These are phyloP conservation scores for Periophthalmus magnuspinnatus DNA, from an alignment of 2,797 vertebrate genomes.

Conservation along the genomic window DNA sequence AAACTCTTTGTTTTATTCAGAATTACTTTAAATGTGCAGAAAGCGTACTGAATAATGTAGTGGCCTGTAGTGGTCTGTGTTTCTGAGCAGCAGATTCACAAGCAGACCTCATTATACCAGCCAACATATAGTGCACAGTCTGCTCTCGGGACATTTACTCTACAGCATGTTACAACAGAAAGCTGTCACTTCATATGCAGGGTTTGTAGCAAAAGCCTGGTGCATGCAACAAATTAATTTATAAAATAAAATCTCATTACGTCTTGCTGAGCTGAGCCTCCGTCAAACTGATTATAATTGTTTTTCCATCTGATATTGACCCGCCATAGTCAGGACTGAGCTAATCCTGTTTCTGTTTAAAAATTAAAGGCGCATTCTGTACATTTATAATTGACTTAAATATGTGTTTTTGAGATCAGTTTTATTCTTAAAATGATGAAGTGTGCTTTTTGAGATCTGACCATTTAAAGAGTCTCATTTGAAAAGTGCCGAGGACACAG, in stretches of 20 bases:
- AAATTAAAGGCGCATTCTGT: constrained; percentile 45
- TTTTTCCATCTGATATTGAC: constrained; percentile 47
- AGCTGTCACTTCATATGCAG: constrained; percentile 30
- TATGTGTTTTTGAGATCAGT: constrained; percentile 7
- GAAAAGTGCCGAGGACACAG: constrained; percentile 51
- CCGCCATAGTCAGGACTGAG: constrained; percentile 16
- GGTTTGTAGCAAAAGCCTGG: constrained; percentile 28
- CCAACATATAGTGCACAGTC: not conserved
- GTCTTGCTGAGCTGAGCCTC: constrained; percentile 22
- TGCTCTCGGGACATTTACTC: constrained; percentile 19
- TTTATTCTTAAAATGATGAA: constrained; percentile 53
- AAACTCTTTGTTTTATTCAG: not conserved
- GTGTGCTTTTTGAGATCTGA: constrained; percentile 49
- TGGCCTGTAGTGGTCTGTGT: not conserved
- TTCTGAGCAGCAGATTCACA: not conserved
- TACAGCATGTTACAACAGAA: constrained; percentile 26
- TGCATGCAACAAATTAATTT: constrained; percentile 35
- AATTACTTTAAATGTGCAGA: not conserved
- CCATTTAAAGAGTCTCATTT: constrained; percentile 51
- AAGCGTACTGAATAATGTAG: not conserved
- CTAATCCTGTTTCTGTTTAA: constrained; percentile 51
- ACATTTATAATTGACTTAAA: constrained; percentile 47
- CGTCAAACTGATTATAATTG: constrained; percentile 40
- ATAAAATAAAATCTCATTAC: constrained; percentile 39
- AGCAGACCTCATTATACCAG: not conserved